Evolutionary conservation across 2,797 vertebrate genomes (phyloP).

Genomic region (Tragopan temminckii): DNA sequence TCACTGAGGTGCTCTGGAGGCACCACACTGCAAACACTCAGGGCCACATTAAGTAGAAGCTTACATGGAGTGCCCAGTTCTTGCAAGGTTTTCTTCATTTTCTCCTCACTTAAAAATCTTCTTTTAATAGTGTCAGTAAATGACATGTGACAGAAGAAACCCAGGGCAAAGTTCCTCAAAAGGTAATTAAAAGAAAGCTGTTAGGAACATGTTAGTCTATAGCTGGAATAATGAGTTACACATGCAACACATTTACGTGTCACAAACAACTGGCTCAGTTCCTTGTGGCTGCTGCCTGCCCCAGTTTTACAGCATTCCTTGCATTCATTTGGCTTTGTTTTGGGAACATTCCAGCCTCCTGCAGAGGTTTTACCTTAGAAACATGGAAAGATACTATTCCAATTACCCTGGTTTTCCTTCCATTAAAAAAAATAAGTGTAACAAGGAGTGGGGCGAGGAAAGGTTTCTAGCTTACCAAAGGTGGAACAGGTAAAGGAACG

Average conservation of each 20-base stretch:
- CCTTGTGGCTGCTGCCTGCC: conserved; percentile 67
- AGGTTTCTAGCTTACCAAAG: conserved; percentile 86
- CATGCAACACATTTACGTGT: conserved; percentile 57
- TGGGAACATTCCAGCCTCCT: conserved; percentile 66
- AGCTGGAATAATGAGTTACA: conserved; percentile 60
- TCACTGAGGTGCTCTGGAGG: not conserved
- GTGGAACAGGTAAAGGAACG: conserved; percentile 89
- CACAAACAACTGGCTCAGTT: conserved; percentile 65
- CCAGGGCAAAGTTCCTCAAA: conserved; percentile 45
- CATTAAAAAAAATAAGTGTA: not conserved
- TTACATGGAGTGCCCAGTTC: not conserved
- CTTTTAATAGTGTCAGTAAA: not conserved
- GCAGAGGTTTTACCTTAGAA: conserved; percentile 64
- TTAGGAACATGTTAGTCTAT: conserved; percentile 18
- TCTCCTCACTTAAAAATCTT: not conserved
- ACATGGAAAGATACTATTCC: conserved; percentile 13
- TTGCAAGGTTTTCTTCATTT: not conserved
- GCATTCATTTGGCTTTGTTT: conserved; percentile 64
- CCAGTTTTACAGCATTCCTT: conserved; percentile 69
- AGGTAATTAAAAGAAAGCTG: conserved; percentile 49
- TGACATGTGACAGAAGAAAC: conserved; percentile 22
- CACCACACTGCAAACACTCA: not conserved
- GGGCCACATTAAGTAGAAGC: not conserved
- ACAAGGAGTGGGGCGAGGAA: not conserved
- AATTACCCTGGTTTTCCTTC: not conserved